Base-by-base conservation (phyloP, 2,797 vertebrate genomes). In the Champsocephalus esox region DNA sequence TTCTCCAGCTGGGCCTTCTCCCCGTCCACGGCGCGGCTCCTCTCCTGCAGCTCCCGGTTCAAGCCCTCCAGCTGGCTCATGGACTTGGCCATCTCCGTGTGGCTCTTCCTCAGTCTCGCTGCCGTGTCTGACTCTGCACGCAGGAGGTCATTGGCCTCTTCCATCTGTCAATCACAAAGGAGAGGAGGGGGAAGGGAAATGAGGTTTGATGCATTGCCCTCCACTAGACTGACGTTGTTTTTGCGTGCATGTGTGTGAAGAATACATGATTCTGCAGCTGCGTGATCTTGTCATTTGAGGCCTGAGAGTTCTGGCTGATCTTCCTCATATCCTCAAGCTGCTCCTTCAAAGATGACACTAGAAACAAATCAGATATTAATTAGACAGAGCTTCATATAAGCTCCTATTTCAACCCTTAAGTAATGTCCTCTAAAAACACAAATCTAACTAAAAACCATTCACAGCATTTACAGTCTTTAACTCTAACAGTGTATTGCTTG, bases 181-280 rank as follows among this genome's bases (percentile, higher is more conserved):
- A 54, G 6, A 19, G 13, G 12, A 41, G 5, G 2, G 28, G 21
- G 21, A n/a, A 13, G 19, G 32, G 50, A 24, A 10, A 50, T 5
- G 5, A 9, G 4, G 13, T 28, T 73, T 3, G 24, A 45, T 28
- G 10, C 7, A 45, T 12, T 0, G 17, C 51, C 55, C 14, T 76
- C 12, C 10, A 13, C 5, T 17, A 2, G 10, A 51, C 9, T 43
- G 2, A 38, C n/a, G 44, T n/a, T 16, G 13, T 55, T 4, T 13
- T 34, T 28, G 12, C 28, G n/a, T 32, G 16, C 11, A 19, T 24
- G 13, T 7, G 21, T 13, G 3, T 34, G 11, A 69, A 69, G 87
- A 89, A n/a, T 86, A 99, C 98, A 93, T 99, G 98, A 88, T 97
- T 98, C 92, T 99, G 98, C 78, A 99, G 93, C 52, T 99, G 98